Conservation (phyloP, 2,888 invertebrate genomes). For the Agriotes lineatus region DNA sequence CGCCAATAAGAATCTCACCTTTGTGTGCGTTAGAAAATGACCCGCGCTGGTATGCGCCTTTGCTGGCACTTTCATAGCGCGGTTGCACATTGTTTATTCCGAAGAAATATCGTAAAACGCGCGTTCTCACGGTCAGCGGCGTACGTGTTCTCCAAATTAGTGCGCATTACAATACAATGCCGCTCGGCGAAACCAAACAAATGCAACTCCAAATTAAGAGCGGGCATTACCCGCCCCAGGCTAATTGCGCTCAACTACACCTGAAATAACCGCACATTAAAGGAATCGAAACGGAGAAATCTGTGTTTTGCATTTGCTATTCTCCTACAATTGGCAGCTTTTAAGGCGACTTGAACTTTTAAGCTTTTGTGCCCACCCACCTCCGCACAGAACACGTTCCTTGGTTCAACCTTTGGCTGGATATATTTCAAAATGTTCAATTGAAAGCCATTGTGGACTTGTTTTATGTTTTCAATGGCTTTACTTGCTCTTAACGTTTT, state of each 20-base stretch:
- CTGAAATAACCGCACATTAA: too few species aligned
- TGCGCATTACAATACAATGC: conserved; percentile 25
- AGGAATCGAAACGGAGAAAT: too few species aligned
- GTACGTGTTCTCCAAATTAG: conserved; percentile 35
- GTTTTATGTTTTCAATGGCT: too few species aligned
- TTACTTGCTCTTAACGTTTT: too few species aligned
- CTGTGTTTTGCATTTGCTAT: too few species aligned
- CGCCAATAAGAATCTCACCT: conserved; percentile 1
- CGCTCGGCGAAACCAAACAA: conserved; percentile 23
- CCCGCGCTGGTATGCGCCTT: not conserved
- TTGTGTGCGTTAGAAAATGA: not conserved
- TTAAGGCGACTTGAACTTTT: too few species aligned
- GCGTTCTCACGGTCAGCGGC: conserved; percentile 31
- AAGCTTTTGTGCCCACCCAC: too few species aligned
- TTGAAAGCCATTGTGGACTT: too few species aligned
- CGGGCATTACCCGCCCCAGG: conserved; percentile 8
- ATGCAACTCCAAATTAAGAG: conserved; percentile 31
- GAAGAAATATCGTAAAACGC: not conserved
- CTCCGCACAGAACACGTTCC: too few species aligned
- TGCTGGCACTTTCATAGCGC: not conserved
- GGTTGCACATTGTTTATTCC: not conserved
- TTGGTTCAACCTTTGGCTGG: too few species aligned
- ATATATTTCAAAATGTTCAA: too few species aligned
- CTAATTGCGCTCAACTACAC: conserved; percentile 2
- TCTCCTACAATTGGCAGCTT: too few species aligned